phyloP scores from a whole-genome alignment of 1,140 invertebrate species.

The Drosophila guanche region DNA sequence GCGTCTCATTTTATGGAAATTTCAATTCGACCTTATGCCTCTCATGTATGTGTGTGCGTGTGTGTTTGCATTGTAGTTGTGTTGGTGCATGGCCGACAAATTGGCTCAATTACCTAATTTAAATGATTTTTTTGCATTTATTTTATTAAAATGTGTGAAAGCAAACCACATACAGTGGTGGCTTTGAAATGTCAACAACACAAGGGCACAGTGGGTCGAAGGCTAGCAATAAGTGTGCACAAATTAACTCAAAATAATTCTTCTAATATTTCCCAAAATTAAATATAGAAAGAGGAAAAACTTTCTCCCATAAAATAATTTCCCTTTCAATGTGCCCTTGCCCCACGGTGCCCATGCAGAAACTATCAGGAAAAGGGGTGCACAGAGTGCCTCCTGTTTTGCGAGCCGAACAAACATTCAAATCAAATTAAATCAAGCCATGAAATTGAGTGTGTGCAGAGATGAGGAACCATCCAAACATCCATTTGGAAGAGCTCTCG shows the following conservation, averaged over 20 bases:
- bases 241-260: neutral
- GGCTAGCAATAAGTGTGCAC: neutral
- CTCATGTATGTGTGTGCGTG: neutral
- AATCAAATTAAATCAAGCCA: conserved; percentile 72
- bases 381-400: conserved; percentile 26
- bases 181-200: conserved; percentile 19
- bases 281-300: neutral
- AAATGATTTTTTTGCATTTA: conserved; percentile 78
- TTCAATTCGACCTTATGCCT: conserved; percentile 52
- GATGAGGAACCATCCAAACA: conserved; percentile 37
- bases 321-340: neutral
- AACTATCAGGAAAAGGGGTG: conserved; percentile 53
- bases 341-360: conserved; percentile 48
- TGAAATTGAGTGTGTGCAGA: conserved; percentile 65
- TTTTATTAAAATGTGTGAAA: conserved; percentile 82
- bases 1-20: conserved; percentile 28
- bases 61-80: neutral
- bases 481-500: conserved; percentile 30
- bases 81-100: conserved; percentile 61
- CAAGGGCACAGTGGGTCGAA: conserved; percentile 48
- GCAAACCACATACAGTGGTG: conserved; percentile 53
- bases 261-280: neutral
- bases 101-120: conserved; percentile 80
- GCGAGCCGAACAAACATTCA: conserved; percentile 40
- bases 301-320: neutral